Percentiles rank a stretch among this genome's conserved stretches.
Evolutionary conservation across 2,888 invertebrate genomes (phyloP).

Genomic region (Drosophila prolongata): DNA sequence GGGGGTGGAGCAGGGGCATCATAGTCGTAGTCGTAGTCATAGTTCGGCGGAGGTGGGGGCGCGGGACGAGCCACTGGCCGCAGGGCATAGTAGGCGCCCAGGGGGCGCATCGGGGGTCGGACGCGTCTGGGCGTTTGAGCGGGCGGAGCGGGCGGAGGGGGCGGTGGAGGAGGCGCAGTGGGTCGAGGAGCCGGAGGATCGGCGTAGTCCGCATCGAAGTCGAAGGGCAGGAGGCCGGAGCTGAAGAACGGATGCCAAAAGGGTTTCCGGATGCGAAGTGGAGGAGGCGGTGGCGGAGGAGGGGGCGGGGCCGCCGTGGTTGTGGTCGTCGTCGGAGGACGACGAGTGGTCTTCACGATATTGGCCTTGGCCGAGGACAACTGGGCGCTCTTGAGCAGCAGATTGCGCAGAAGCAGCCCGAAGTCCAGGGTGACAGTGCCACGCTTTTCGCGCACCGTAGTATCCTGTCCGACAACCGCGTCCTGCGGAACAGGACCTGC

Average conservation of each 20-base stretch:
- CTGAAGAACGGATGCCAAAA: slow-evolving; percentile 60
- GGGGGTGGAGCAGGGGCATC: slow-evolving; percentile 12
- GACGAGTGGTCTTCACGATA: slow-evolving; percentile 31
- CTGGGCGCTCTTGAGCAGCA: slow-evolving; percentile 76
- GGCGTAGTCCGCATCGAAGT: slow-evolving; percentile 57
- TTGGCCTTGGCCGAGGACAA: slow-evolving; percentile 69
- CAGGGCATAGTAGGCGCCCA: slow-evolving; percentile 2
- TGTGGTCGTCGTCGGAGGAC: slow-evolving; percentile 33
- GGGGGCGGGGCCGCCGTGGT: slow-evolving; percentile 13
- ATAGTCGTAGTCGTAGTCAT: slow-evolving; percentile 59
- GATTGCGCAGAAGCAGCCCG: slow-evolving; percentile 71
- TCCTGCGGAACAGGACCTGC: slow-evolving; percentile 6
- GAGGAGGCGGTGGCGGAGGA: slow-evolving; percentile 20
- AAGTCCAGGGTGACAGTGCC: slow-evolving; percentile 72
- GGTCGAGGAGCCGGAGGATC: slow-evolving; percentile 23
- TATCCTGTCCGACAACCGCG: neutral
- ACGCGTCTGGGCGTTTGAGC: slow-evolving; percentile 29
- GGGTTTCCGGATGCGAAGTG: slow-evolving; percentile 26
- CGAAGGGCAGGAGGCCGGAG: slow-evolving; percentile 48
- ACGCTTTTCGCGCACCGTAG: slow-evolving; percentile 61
- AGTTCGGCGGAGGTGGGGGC: slow-evolving; percentile 15
- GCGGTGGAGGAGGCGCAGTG: slow-evolving; percentile 29
- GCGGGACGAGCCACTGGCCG: slow-evolving; percentile 13
- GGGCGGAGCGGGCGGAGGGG: neutral
- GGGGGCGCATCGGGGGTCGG: slow-evolving; percentile 17